These are phyloP conservation scores for Upupa epops DNA, from an alignment of 2,113 vertebrate species.

Conservation along the genomic window DNA sequence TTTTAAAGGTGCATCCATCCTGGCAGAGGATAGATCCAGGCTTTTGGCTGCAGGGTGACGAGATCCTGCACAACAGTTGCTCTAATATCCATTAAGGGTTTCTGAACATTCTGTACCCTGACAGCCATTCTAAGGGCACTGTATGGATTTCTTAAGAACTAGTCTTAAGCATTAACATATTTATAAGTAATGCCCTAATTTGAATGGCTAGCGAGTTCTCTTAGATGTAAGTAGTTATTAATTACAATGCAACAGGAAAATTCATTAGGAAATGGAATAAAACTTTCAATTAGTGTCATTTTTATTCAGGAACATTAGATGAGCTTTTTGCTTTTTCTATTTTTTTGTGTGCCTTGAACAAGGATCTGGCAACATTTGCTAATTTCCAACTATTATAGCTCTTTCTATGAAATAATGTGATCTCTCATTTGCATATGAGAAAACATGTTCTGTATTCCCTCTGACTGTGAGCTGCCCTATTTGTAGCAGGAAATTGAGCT, in stretches of 20 bases:
- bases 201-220: slow-evolving; percentile 6
- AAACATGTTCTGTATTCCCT: slow-evolving; percentile 33
- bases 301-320: slow-evolving; percentile 22
- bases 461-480: slow-evolving; percentile 46
- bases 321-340: not conserved
- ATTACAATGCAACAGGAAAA: slow-evolving; percentile 53
- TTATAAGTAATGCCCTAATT: slow-evolving; percentile 48
- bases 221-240: slow-evolving; percentile 51
- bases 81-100: not conserved
- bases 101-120: not conserved
- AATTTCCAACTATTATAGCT: slow-evolving; percentile 38
- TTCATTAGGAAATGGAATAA: slow-evolving; percentile 50
- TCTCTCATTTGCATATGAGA: slow-evolving; percentile 50
- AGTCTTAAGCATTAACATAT: slow-evolving; percentile 11
- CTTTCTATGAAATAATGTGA: slow-evolving; percentile 28
- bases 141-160: not conserved
- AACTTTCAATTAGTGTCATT: slow-evolving; percentile 62
- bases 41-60: not conserved
- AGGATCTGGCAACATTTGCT: slow-evolving; percentile 40
- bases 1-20: not conserved
- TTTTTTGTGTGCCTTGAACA: not conserved
- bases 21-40: not conserved
- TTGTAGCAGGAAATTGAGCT: slow-evolving; percentile 45
- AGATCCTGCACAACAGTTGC: not conserved
- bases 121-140: not conserved